phyloP scores from a whole-genome alignment of 2,113 vertebrate genomes.

The Rhinogobius similis region DNA sequence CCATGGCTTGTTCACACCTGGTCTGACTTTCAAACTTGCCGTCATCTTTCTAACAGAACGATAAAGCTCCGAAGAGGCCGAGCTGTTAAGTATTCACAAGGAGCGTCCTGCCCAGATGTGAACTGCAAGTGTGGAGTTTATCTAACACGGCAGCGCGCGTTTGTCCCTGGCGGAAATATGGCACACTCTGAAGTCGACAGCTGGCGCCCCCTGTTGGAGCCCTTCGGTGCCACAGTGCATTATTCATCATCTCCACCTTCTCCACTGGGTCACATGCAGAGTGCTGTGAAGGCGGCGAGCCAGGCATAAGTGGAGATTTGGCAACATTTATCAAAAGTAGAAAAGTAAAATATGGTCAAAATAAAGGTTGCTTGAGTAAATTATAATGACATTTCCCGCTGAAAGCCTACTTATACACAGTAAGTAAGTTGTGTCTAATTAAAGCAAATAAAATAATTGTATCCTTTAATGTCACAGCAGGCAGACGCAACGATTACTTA shows the following conservation, averaged over 20 bases:
- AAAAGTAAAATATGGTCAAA: constrained; percentile 8
- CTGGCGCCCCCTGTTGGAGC: constrained; percentile 19
- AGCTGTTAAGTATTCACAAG: constrained; percentile 1
- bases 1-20: constrained; percentile 1
- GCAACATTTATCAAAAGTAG: not conserved
- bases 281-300: constrained; percentile 12
- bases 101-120: constrained; percentile 35
- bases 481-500: not conserved
- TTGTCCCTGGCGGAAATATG: constrained; percentile 33
- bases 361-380: not conserved
- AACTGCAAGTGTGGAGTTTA: constrained; percentile 3
- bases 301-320: constrained; percentile 7
- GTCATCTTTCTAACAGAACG: constrained; percentile 38
- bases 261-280: constrained; percentile 19
- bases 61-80: constrained; percentile 1
- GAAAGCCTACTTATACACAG: not conserved
- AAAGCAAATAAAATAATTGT: not conserved
- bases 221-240: constrained; percentile 24
- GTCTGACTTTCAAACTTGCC: constrained; percentile 22
- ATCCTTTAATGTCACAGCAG: not conserved
- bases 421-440: not conserved
- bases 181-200: constrained; percentile 42
- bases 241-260: constrained; percentile 46
- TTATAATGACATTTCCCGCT: not conserved
- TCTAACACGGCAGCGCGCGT: not conserved